Conservation (phyloP, 2,113 vertebrate genomes). For the Silurus meridionalis region DNA sequence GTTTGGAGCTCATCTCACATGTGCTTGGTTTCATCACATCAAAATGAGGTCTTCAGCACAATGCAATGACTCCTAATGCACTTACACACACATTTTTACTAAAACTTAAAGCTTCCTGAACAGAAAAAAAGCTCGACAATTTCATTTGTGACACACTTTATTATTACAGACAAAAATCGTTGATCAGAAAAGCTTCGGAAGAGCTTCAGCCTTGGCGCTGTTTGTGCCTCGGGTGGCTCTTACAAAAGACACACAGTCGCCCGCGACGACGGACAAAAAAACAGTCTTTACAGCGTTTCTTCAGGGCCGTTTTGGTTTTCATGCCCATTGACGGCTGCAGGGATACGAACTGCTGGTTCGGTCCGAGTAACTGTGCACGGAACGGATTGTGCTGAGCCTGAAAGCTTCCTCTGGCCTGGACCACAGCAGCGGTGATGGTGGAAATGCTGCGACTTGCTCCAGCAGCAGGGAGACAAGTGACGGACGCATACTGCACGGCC, state of each 20-base stretch:
- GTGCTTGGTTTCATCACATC: neutral
- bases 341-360: slow-evolving; percentile 36
- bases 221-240: slow-evolving; percentile 83
- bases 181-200: neutral
- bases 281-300: slow-evolving; percentile 87
- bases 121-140: neutral
- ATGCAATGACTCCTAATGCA: neutral
- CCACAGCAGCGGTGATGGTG: slow-evolving; percentile 41
- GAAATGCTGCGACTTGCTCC: slow-evolving; percentile 56
- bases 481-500: slow-evolving; percentile 41
- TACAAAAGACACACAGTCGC: slow-evolving; percentile 78
- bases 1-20: neutral
- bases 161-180: slow-evolving; percentile 12
- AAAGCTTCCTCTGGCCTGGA: slow-evolving; percentile 18
- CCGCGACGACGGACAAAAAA: slow-evolving; percentile 82
- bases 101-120: neutral
- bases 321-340: slow-evolving; percentile 70
- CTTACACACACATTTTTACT: neutral
- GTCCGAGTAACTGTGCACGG: slow-evolving; percentile 52
- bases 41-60: neutral
- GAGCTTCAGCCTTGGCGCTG: slow-evolving; percentile 76
- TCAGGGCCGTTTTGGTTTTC: slow-evolving; percentile 81
- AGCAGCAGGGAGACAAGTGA: slow-evolving; percentile 45
- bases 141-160: slow-evolving; percentile 11
- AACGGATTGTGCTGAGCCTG: neutral